Evolutionary conservation across 2,888 invertebrate species (phyloP), one percentile per base, ranked within the genome.

Genomic region (Sthenelais limicola): DNA sequence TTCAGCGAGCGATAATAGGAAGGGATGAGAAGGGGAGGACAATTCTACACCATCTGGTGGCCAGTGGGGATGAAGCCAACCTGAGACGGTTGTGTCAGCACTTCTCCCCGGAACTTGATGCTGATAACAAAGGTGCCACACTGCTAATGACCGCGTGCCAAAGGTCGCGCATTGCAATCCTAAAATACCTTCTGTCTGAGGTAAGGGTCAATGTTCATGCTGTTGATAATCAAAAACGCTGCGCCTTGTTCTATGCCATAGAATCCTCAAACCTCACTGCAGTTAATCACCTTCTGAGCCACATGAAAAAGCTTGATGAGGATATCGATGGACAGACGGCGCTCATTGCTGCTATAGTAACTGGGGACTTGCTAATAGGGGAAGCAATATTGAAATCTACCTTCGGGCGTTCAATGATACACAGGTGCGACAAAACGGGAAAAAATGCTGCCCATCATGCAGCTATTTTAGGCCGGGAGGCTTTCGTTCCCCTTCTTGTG

Each of bases 171-270:
- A n/a, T 74, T 3, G 58, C 58, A 38, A 48, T 74, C 21, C 24
- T 78, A 1, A 74, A 70, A 26, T 80, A 75, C 67, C 68, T 80
- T 12, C 68, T 77, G 1, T 76, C 75, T 28, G 72, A 70, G 4
- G 33, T 80, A 15, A 52, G 74, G 9, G 76, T 78, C n/a, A 74
- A 79, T 66, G 67, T 77, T 2, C 54, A 73, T 30, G 38, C 33
- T 5, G 32, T 70, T 0, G 78, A 78, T 35, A 21, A 38, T 12
- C 35, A 49, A 9, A 26, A 71, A 3, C 35, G 76, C 18, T 56
- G 48, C 35, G 79, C 80, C 30, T 56, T 80, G 18, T 78, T 78
- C 72, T 73, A 78, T 66, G 77, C 79, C 12, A 73, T 76, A 3
- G 77, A 79, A 66, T 35, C 73, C n/a, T 73, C 73, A 32, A 74